Base-by-base conservation (phyloP, 2,797 vertebrate genomes). In the Schizopygopsis malacanthus region DNA sequence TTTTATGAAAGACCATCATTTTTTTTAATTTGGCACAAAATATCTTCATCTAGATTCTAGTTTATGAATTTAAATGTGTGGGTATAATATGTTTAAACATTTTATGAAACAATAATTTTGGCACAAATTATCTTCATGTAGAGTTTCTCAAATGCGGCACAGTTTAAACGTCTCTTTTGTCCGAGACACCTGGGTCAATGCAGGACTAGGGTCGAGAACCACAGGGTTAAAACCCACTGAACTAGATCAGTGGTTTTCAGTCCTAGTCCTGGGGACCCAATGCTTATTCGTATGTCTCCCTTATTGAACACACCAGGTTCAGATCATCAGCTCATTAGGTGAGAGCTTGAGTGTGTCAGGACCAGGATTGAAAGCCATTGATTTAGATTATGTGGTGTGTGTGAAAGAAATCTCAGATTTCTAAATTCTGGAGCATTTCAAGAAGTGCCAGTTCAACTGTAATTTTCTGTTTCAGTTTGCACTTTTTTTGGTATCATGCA, bases 401-500 rank as follows among this genome's bases (percentile, higher is more conserved):
- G 10, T 54, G 15, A 22, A 28, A 54, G 0, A 7, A 76, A 28
- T 43, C 4, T 15, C 13, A 39, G 71, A 83, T 83, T 33, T 83
- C n/a, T 37, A 63, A 33, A 47, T 45, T 33, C 54, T 12, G 20
- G 9, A 25, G 4, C 4, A 50, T 65, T 39, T 77, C 20, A 41
- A 54, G 47, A 54, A 80, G 43, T 81, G 25, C 25, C 45, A 37
- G 43, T 25, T 28, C 37, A 54, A 2, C 12, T 13, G 22, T 7
- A 2, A 39, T 33, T 52, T 84, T 39, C 13, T 37, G 45, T 25
- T 33, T 43, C 16, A 43, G 33, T 15, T 28, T 20, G 50, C 75
- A 54, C 11, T 59, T 70, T 45, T 47, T 43, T 43, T 85, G 28
- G 20, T 25, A 15, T 50, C 4, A 28, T 84, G 72, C 76, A 79